Base-by-base conservation (phyloP, 2,797 vertebrate genomes). In the Decapterus maruadsi region DNA sequence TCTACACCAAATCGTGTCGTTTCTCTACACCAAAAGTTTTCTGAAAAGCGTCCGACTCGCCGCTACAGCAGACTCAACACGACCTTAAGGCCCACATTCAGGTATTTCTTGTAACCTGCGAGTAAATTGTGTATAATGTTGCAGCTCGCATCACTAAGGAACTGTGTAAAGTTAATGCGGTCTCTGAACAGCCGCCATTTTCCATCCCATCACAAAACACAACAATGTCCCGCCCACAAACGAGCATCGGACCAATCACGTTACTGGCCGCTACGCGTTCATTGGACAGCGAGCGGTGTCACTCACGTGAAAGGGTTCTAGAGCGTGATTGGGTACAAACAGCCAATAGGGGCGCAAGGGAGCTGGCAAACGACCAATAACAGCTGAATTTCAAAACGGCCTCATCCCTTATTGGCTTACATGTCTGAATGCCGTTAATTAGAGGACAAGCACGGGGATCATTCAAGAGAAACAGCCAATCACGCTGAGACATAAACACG, bases 131-230 rank as follows among this genome's bases (percentile, higher is more conserved):
- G 42, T 19, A 45, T 36, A 65, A 62, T 66, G 38, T 45, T 55
- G 58, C 48, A 42, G 46, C 19, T 57, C 38, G 80, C 64, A 42
- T 31, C 75, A 26, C 13, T 72, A 55, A 26, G 3, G 46, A 78
- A 57, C 69, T 77, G 78, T 68, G 64, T 68, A 90, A 94, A 95
- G 91, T 95, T 94, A 88, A 85, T 86, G 42, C 82, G 75, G 69
- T 88, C 79, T 78, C 66, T 60, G 71, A 89, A 89, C 87, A 88
- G 92, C 95, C 96, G 96, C 96, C 96, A 97, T 97, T 96, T 97
- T 96, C 94, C 92, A 92, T 89, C 92, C 94, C 78, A 94, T 94
- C 94, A 95, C 94, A 93, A 96, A 95, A 95, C 94, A 94, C 89
- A 67, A 87, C 83, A 16, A 72, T 10, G 8, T 29, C 86, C 90